Evolutionary conservation across 35 echinoderm and acorn worm species (phyloP).

Genomic region (Apostichopus californicus): DNA sequence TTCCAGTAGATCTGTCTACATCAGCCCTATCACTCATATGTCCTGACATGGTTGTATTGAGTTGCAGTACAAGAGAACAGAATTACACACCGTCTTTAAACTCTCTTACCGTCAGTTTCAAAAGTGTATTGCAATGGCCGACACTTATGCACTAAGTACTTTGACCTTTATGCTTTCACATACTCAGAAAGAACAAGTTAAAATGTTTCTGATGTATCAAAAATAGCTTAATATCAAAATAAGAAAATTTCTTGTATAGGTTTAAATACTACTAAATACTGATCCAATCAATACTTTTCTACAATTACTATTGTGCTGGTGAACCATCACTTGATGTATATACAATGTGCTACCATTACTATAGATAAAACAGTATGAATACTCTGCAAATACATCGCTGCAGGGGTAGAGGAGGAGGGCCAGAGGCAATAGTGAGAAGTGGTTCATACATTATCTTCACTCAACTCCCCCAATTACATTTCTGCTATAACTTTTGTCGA

Average conservation of each 20-base stretch:
- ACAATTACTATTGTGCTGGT: neutral
- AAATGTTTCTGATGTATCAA: conserved; percentile 40
- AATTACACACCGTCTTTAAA: too few relatives aligned
- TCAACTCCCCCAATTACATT: too few relatives aligned
- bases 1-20: too few relatives aligned
- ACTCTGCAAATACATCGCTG: conserved; percentile 6
- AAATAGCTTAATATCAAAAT: conserved; percentile 49
- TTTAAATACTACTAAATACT: neutral
- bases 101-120: too few relatives aligned
- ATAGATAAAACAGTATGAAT: conserved; percentile 15
- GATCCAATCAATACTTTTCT: neutral
- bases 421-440: neutral
- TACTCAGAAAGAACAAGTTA: conserved; percentile 27
- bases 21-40: too few relatives aligned
- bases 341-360: conserved; percentile 18
- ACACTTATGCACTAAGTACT: neutral
- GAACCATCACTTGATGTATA: conserved; percentile 4
- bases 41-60: too few relatives aligned
- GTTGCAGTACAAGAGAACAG: too few relatives aligned
- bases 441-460: too few relatives aligned
- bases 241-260: conserved; percentile 23
- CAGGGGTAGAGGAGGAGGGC: neutral
- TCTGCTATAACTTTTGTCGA: too few relatives aligned
- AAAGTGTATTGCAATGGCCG: too few relatives aligned
- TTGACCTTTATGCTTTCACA: neutral